These are phyloP conservation scores for Platycercus adscitus DNA, from an alignment of 2,113 vertebrate genomes.

Conservation along the genomic window DNA sequence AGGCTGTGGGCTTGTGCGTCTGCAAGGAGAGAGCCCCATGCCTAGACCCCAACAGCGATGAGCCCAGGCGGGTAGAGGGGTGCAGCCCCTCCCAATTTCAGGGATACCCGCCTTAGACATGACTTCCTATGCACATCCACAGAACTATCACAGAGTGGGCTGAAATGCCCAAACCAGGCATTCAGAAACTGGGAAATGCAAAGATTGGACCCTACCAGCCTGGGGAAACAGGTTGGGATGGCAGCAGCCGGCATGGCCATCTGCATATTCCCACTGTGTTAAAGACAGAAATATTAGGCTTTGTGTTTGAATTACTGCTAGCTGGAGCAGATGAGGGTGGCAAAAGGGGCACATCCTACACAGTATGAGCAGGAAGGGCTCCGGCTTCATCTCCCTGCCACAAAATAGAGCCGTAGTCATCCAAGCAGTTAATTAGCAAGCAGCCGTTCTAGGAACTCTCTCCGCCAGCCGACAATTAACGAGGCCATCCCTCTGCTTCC, in stretches of 20 bases:
- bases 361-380: background rate
- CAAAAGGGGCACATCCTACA: background rate
- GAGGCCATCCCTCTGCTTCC: constrained; percentile 65
- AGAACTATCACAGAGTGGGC: rapidly evolving
- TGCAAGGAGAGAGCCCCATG: background rate
- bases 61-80: rapidly evolving
- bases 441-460: background rate
- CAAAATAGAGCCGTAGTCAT: constrained; percentile 45
- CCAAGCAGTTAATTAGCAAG: constrained; percentile 52
- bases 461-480: constrained; percentile 40
- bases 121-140: too few species aligned
- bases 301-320: background rate
- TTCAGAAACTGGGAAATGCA: background rate
- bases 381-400: background rate
- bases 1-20: background rate
- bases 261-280: rapidly evolving
- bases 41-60: rapidly evolving
- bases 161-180: background rate
- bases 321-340: background rate
- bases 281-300: background rate
- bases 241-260: background rate
- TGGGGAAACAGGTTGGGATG: background rate
- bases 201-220: background rate
- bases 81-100: background rate
- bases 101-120: rapidly evolving